phyloP scores from a whole-genome alignment of 1,140 invertebrate species.

The Himalopsyche phryganea region DNA sequence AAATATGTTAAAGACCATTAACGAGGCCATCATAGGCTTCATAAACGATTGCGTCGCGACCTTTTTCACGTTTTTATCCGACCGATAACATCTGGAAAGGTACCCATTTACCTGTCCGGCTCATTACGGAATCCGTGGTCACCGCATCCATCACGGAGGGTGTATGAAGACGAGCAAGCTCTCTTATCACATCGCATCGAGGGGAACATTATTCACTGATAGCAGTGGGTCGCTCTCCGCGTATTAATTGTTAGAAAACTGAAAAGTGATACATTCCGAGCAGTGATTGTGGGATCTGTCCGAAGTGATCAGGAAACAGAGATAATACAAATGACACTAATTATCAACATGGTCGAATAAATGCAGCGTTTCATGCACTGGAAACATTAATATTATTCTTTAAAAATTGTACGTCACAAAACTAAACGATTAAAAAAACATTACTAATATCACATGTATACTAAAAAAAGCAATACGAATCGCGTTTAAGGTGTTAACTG shows the following conservation, averaged over 20 bases:
- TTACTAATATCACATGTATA: no score
- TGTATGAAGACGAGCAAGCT: conserved; percentile 9
- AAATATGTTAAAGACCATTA: no score
- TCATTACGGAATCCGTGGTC: conserved; percentile 1
- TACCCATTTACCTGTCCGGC: conserved; percentile 5
- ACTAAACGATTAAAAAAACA: no score
- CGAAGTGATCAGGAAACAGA: not conserved
- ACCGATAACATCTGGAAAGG: conserved; percentile 3
- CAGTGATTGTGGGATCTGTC: conserved; percentile 12
- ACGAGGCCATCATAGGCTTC: not conserved
- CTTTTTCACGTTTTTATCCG: conserved; percentile 2
- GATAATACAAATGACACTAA: not conserved
- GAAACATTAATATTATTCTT: no score
- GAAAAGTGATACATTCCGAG: conserved; percentile 18
- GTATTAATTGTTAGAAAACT: conserved; percentile 22
- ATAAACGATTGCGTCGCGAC: not conserved
- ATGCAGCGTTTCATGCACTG: not conserved
- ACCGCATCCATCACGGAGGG: conserved; percentile 6
- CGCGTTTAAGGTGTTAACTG: no score
- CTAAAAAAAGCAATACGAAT: no score
- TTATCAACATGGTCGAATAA: not conserved
- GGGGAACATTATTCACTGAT: conserved; percentile 27
- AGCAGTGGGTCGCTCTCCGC: conserved; percentile 9
- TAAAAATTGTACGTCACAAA: no score
- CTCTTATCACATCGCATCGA: conserved; percentile 16